A percentile compares a stretch with the other conserved stretches of the same genome.
These are phyloP conservation scores for Danaus melanippus DNA, from an alignment of 1,140 invertebrate genomes.

Conservation along the genomic window DNA sequence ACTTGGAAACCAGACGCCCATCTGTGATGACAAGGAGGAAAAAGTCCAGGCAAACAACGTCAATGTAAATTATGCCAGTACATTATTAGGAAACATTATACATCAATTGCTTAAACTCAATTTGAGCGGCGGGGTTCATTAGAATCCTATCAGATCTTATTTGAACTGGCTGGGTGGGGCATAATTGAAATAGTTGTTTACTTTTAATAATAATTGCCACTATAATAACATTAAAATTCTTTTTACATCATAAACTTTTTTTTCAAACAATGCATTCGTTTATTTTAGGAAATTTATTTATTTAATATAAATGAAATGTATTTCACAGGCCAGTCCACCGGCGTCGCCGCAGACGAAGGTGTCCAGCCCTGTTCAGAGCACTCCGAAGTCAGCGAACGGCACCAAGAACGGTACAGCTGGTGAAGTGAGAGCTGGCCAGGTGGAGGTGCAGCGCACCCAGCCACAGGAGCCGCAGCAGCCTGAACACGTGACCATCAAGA, in stretches of 20 bases:
- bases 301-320: background rate
- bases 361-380: constrained; percentile 42
- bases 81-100: background rate
- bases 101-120: no score
- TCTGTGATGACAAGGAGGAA: constrained; percentile 54
- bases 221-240: no score
- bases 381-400: constrained; percentile 59
- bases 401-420: constrained; percentile 62
- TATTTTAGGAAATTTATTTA: background rate
- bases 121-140: no score
- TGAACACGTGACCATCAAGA: constrained; percentile 89
- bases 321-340: constrained; percentile 49
- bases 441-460: constrained; percentile 83
- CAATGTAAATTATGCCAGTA: constrained; percentile 32
- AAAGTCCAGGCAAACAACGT: constrained; percentile 51
- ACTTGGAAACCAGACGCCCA: constrained; percentile 39
- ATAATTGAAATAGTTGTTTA: no score
- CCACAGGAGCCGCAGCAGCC: constrained; percentile 83
- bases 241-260: no score
- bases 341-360: constrained; percentile 57
- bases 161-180: no score
- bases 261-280: background rate
- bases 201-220: no score
- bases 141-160: no score
- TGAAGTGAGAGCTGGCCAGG: constrained; percentile 58